Conservation (phyloP, 2,888 invertebrate genomes). For the Ectemnius cavifrons region DNA sequence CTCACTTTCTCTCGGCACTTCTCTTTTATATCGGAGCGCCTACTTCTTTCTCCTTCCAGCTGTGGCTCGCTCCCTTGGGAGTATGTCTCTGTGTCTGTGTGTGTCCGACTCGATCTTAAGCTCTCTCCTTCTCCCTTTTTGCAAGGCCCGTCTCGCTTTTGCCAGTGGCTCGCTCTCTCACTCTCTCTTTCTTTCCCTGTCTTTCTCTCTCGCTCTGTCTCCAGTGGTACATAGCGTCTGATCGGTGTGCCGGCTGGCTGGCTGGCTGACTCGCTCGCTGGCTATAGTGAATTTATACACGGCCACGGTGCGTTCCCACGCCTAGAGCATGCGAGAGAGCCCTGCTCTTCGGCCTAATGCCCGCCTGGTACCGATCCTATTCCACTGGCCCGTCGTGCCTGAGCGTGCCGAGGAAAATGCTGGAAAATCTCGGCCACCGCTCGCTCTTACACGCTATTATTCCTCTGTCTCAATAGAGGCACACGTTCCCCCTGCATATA, state of each 20-base stretch:
- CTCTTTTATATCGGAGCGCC: slow-evolving; percentile 7
- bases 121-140: not conserved
- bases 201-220: slow-evolving; percentile 35
- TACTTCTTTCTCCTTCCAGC: slow-evolving; percentile 1
- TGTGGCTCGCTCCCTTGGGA: not conserved
- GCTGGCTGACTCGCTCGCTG: slow-evolving; percentile 37
- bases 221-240: slow-evolving; percentile 20
- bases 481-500: no score
- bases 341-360: slow-evolving; percentile 58
- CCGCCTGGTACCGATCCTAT: slow-evolving; percentile 51
- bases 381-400: slow-evolving; percentile 35
- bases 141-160: not conserved
- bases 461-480: slow-evolving; percentile 1
- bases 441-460: slow-evolving; percentile 47
- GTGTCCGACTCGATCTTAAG: no score
- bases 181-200: slow-evolving; percentile 17
- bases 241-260: slow-evolving; percentile 36
- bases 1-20: slow-evolving; percentile 19
- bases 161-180: slow-evolving; percentile 9
- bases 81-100: not conserved
- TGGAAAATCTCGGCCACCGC: slow-evolving; percentile 60
- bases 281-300: slow-evolving; percentile 73
- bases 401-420: slow-evolving; percentile 44
- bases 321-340: slow-evolving; percentile 62
- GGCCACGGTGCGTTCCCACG: slow-evolving; percentile 75